These are phyloP conservation scores for Apocrypta bakeri DNA, from an alignment of 1,140 invertebrate species.

Conservation along the genomic window DNA sequence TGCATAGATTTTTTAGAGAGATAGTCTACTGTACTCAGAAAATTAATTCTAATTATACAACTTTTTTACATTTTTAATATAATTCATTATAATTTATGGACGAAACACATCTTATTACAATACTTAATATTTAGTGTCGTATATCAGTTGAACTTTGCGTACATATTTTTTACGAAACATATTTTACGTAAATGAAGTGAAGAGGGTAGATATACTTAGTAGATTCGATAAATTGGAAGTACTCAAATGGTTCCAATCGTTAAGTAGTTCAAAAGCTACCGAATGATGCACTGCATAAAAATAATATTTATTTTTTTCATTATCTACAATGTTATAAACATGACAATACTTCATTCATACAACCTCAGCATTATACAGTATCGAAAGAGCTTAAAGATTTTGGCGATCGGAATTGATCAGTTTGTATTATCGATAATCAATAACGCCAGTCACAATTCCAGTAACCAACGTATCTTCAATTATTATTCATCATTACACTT, in stretches of 20 bases:
- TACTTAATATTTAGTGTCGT: background rate
- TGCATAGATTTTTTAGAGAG: too few species aligned
- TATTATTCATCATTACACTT: background rate
- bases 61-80: background rate
- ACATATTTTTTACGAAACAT: background rate
- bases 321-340: background rate
- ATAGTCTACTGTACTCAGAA: too few species aligned
- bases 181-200: background rate
- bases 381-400: background rate
- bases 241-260: slow-evolving; percentile 11
- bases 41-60: background rate
- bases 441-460: background rate
- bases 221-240: slow-evolving; percentile 4
- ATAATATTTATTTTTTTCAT: background rate
- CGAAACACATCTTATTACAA: background rate
- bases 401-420: background rate
- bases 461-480: too few species aligned
- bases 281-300: background rate
- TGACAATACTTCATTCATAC: background rate
- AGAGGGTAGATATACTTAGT: background rate
- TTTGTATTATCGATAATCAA: background rate
- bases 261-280: slow-evolving; percentile 3
- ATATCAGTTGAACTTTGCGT: background rate
- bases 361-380: background rate
- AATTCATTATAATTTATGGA: slow-evolving; percentile 3